These are phyloP conservation scores for Hedychridium roseum DNA, from an alignment of 2,888 invertebrate species.

Conservation along the genomic window DNA sequence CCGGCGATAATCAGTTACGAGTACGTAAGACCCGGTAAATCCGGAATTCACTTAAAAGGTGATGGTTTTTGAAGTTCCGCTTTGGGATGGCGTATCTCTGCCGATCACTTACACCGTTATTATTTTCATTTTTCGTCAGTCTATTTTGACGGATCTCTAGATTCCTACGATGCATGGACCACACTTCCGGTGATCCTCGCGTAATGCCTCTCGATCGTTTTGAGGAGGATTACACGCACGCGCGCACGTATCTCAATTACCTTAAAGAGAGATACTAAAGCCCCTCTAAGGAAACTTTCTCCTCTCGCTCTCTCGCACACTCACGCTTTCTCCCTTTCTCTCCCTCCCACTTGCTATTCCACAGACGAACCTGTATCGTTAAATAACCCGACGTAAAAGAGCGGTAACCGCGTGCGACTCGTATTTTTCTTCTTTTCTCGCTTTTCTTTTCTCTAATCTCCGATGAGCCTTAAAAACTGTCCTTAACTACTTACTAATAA, in stretches of 20 bases:
- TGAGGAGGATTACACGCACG: slow-evolving; percentile 30
- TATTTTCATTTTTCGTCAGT: too few relatives aligned
- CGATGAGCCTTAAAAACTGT: slow-evolving; percentile 54
- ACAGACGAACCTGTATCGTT: slow-evolving; percentile 1
- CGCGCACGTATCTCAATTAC: slow-evolving; percentile 26
- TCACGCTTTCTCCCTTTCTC: slow-evolving; percentile 13
- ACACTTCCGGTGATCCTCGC: too few relatives aligned
- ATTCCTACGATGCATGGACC: too few relatives aligned
- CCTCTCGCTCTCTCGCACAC: slow-evolving; percentile 3
- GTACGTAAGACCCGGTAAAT: too few relatives aligned
- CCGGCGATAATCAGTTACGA: too few relatives aligned
- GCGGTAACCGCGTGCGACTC: slow-evolving; percentile 6
- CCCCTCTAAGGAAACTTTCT: slow-evolving; percentile 23
- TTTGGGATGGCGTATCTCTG: too few relatives aligned
- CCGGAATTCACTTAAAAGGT: too few relatives aligned
- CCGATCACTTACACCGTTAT: too few relatives aligned
- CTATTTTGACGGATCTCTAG: too few relatives aligned
- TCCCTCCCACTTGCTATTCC: slow-evolving; percentile 6
- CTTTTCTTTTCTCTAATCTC: slow-evolving; percentile 24
- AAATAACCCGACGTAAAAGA: slow-evolving; percentile 20
- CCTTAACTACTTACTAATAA: slow-evolving; percentile 62
- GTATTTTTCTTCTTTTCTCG: slow-evolving; percentile 3
- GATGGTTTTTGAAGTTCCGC: too few relatives aligned
- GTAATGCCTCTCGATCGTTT: slow-evolving; percentile 18
- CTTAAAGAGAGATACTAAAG: slow-evolving; percentile 26